phyloP scores from a whole-genome alignment of 1,140 invertebrate genomes.

The roundworm (Caenorhabditis elegans) region DNA sequence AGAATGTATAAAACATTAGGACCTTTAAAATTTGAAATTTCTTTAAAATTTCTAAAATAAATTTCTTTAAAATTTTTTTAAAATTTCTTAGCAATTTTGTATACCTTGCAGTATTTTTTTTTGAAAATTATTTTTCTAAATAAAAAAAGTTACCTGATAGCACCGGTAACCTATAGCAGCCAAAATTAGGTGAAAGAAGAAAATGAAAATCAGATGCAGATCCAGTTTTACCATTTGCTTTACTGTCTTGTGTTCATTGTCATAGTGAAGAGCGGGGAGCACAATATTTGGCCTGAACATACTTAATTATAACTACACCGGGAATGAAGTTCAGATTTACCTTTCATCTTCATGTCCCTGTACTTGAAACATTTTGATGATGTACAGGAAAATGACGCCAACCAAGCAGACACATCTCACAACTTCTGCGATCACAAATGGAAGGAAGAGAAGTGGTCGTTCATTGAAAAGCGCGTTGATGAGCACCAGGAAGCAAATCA shows the following conservation, averaged over 20 bases:
- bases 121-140: too few relatives aligned
- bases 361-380: background rate
- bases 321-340: background rate
- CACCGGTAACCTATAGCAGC: constrained; percentile 12
- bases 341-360: background rate
- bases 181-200: background rate
- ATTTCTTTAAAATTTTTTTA: too few relatives aligned
- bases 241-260: constrained; percentile 10
- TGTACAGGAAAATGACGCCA: background rate
- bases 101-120: too few relatives aligned
- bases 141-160: constrained; percentile 4
- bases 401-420: background rate
- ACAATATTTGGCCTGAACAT: constrained; percentile 1
- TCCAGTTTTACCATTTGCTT: background rate
- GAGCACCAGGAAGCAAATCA: constrained; percentile 6
- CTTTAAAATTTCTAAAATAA: too few relatives aligned
- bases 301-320: background rate
- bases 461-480: constrained; percentile 18
- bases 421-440: background rate
- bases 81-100: too few relatives aligned
- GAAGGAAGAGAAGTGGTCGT: background rate
- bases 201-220: background rate
- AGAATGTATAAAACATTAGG: too few relatives aligned
- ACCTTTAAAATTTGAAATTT: too few relatives aligned
- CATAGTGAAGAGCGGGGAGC: background rate